Evolutionary conservation across 2,888 invertebrate species (phyloP).

Genomic region (Napeogenes sylphis): DNA sequence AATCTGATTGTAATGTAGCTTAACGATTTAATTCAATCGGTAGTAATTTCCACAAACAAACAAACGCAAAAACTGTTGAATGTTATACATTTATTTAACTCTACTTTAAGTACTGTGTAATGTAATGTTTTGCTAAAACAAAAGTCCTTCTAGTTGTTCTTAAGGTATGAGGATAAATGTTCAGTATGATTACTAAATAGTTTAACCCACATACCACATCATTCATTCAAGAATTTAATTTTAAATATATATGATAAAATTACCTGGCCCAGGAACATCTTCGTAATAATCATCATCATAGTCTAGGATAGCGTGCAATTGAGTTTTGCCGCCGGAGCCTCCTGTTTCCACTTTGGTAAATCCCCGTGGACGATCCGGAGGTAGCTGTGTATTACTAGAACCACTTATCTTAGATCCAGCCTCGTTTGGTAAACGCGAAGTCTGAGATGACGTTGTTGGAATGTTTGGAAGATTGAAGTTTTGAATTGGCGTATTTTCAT

Average conservation of each 20-base stretch:
- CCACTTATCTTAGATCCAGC: constrained; percentile 73
- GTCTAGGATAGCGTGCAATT: constrained; percentile 84
- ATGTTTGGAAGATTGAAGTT: constrained; percentile 62
- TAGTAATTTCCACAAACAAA: constrained; percentile 5
- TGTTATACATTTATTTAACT: constrained; percentile 11
- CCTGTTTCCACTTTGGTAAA: constrained; percentile 81
- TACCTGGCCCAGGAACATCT: constrained; percentile 76
- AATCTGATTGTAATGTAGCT: constrained; percentile 37
- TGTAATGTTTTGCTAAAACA: neutral
- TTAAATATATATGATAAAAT: constrained; percentile 22
- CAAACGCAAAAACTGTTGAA: constrained; percentile 12
- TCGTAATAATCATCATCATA: constrained; percentile 82
- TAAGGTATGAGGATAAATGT: constrained; percentile 2
- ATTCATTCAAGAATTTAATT: neutral
- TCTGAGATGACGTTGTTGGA: constrained; percentile 46
- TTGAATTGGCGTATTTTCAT: constrained; percentile 56
- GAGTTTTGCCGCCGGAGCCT: constrained; percentile 78
- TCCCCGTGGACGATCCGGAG: constrained; percentile 78
- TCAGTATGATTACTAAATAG: neutral
- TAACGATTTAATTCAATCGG: constrained; percentile 38
- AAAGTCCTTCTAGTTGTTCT: neutral
- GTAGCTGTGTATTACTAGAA: constrained; percentile 51
- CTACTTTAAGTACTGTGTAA: neutral
- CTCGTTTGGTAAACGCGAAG: constrained; percentile 46
- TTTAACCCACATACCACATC: neutral